phyloP scores from a whole-genome alignment of 2,888 invertebrate genomes.

The Hipparchia sbordonii region DNA sequence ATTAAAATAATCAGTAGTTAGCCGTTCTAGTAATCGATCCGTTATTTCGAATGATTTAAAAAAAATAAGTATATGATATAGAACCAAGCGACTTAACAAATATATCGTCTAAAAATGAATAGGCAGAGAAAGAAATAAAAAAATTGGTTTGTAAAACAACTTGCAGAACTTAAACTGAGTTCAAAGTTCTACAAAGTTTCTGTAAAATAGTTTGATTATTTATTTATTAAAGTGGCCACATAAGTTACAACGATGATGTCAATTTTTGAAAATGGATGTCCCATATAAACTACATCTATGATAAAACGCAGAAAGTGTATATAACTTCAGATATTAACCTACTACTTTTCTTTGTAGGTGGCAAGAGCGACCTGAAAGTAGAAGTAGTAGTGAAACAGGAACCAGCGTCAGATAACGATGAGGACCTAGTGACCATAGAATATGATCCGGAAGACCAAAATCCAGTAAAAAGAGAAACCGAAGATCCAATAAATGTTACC shows the following conservation, averaged over 20 bases:
- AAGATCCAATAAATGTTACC: not conserved
- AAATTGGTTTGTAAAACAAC: no score
- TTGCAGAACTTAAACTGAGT: no score
- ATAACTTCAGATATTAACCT: constrained; percentile 23
- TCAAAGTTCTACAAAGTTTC: not conserved
- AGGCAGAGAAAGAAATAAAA: no score
- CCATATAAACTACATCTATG: not conserved
- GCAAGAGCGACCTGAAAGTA: constrained; percentile 20
- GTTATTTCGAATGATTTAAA: not conserved
- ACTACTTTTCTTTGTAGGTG: constrained; percentile 25
- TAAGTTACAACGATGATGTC: not conserved
- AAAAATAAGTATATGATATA: not conserved
- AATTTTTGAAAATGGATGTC: not conserved
- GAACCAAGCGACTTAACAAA: not conserved
- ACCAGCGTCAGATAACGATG: constrained; percentile 8
- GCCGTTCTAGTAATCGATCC: not conserved
- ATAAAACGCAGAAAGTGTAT: constrained; percentile 9
- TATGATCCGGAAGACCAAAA: not conserved
- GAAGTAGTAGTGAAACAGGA: constrained; percentile 25
- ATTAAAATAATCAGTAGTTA: not conserved
- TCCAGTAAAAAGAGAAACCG: not conserved
- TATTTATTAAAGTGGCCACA: not conserved
- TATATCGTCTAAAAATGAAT: no score
- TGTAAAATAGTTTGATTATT: not conserved
- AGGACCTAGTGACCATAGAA: not conserved